Evolutionary conservation across 2,113 vertebrate genomes (phyloP), one percentile per base, ranked within the genome.

Genomic region (Mugil cephalus): DNA sequence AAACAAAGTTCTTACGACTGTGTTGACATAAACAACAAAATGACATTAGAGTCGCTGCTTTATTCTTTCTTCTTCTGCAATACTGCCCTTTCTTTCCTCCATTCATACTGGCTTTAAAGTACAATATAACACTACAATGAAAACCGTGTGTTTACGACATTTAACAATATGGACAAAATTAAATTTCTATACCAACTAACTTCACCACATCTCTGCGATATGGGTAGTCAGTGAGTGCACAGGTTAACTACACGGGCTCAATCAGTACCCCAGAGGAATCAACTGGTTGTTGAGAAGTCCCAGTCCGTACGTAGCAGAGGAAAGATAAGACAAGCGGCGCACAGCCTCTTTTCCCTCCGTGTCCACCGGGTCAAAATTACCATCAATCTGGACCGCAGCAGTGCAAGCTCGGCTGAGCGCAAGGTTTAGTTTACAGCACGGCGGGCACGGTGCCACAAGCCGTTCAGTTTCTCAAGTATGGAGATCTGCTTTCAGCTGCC

Each of bases 391-490:
- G 71, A 79, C 59, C 42, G 73, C 56, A 39, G 62, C 75, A 60
- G 58, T 40, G 61, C 77, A 81, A 69, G 90, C 82, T 72, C 34
- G 52, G 52, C 76, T 85, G 85, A 80, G 75, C 84, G 80, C 39
- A 9, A 67, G 84, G 86, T 56, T 90, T 90, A 63, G 70, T 74
- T 90, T 90, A 89, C 89, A 90, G 67, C 46, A 12, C 19, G 36
- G 39, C 0, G 8, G 75, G 81, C 51, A 76, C 21, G 2, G 34
- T 67, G 83, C 77, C 72, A 74, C 2, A 30, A 3, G 1, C 67
- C 56, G 59, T 67, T 52, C 74, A 68, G 42, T 12, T 69, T 64
- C 55, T 85, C 62, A 55, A n/a, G 60, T 64, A 34, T 51, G 13
- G 15, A 12, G 70, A 80, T 79, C 80, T 77, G 35, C 72, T 82